phyloP scores from a whole-genome alignment of 2,888 invertebrate species.

The Trisateles emortualis region DNA sequence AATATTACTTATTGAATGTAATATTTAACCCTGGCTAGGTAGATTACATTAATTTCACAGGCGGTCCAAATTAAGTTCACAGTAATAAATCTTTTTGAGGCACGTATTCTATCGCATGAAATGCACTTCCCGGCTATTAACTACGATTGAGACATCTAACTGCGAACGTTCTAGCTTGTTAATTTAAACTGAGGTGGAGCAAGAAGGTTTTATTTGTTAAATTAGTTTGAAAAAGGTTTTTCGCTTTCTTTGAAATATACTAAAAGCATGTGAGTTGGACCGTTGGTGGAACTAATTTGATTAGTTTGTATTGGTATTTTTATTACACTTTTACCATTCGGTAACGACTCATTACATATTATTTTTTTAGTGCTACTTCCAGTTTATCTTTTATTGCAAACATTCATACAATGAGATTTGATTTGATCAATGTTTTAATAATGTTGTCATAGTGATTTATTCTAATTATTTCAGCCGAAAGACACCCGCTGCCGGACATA shows the following conservation, averaged over 20 bases:
- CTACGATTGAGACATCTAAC: conserved; percentile 50
- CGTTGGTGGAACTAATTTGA: no score
- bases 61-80: conserved; percentile 62
- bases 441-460: no score
- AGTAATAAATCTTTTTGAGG: conserved; percentile 68
- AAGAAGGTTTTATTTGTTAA: conserved; percentile 3
- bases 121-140: conserved; percentile 66
- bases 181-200: conserved; percentile 28
- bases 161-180: conserved; percentile 39
- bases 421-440: no score
- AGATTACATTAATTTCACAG: conserved; percentile 60
- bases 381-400: no score
- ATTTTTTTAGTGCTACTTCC: no score
- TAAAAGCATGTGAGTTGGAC: no score
- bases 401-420: no score
- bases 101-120: conserved; percentile 70
- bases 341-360: no score
- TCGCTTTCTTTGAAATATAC: background rate
- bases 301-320: no score
- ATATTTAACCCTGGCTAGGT: conserved; percentile 29
- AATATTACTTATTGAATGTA: background rate
- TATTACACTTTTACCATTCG: no score
- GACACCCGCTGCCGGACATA: no score
- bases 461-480: no score
- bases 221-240: background rate